A percentile compares a stretch with the other conserved stretches of the same genome.
These are phyloP conservation scores for Melitaea athalia DNA, from an alignment of 2,888 invertebrate species.

Conservation along the genomic window DNA sequence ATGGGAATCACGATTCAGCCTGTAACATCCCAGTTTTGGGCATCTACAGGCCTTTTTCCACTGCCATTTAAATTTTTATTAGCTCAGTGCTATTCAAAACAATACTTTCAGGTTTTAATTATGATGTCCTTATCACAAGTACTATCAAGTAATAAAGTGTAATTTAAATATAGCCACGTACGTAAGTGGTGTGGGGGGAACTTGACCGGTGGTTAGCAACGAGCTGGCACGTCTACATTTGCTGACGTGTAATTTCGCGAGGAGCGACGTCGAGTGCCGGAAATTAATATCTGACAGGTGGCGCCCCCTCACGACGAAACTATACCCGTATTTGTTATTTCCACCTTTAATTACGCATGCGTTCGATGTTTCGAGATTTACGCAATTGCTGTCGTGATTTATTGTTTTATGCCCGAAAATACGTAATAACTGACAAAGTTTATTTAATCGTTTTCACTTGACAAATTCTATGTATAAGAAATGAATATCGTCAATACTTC, in stretches of 20 bases:
- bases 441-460: neutral
- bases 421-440: slow-evolving; percentile 58
- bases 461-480: neutral
- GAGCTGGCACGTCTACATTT: slow-evolving; percentile 52
- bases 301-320: slow-evolving; percentile 45
- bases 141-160: neutral
- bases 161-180: slow-evolving; percentile 22
- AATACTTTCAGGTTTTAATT: neutral
- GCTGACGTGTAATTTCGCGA: slow-evolving; percentile 58
- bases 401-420: slow-evolving; percentile 55
- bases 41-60: neutral
- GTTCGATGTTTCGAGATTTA: neutral
- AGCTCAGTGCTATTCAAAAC: neutral
- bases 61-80: neutral
- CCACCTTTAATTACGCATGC: neutral
- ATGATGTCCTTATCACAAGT: neutral
- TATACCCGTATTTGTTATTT: slow-evolving; percentile 26
- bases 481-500: neutral
- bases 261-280: slow-evolving; percentile 62
- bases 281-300: slow-evolving; percentile 74
- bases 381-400: neutral
- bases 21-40: neutral
- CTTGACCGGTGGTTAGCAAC: slow-evolving; percentile 28
- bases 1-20: too few relatives aligned
- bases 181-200: slow-evolving; percentile 22